Conservation (phyloP, 2,888 invertebrate genomes). For the Ethmia dodecea region DNA sequence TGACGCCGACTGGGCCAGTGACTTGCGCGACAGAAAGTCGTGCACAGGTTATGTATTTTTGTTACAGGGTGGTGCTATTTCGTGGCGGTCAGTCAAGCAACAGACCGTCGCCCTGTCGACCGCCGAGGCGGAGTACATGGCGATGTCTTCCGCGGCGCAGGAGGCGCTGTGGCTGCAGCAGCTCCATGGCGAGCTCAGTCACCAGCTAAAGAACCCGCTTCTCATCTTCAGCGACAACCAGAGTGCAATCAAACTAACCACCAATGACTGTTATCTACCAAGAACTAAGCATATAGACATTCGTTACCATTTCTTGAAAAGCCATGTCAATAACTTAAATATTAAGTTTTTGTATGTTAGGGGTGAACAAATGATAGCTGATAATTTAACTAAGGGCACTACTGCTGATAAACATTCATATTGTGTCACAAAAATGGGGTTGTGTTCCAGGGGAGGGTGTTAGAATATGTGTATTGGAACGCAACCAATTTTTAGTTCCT, state of each 20-base stretch:
- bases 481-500: too few species aligned
- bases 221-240: slow-evolving; percentile 13
- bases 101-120: slow-evolving; percentile 19
- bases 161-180: slow-evolving; percentile 5
- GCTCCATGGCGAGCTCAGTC: not conserved
- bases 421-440: slow-evolving; percentile 13
- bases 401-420: slow-evolving; percentile 11
- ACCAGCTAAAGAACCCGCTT: not conserved
- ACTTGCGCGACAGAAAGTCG: slow-evolving; percentile 9
- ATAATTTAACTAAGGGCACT: slow-evolving; percentile 18
- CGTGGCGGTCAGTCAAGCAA: slow-evolving; percentile 19
- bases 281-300: slow-evolving; percentile 10
- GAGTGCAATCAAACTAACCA: slow-evolving; percentile 16
- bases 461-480: not conserved
- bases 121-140: slow-evolving; percentile 20
- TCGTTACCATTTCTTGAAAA: slow-evolving; percentile 2
- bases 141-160: slow-evolving; percentile 10
- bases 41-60: slow-evolving; percentile 17
- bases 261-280: slow-evolving; percentile 16
- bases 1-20: slow-evolving; percentile 16
- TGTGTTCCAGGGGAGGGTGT: not conserved
- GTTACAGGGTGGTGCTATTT: slow-evolving; percentile 16
- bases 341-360: slow-evolving; percentile 11
- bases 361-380: slow-evolving; percentile 14
- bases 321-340: not conserved